Conservation (phyloP, 23 tunicate genomes). For the Trididemnum nubilum region DNA sequence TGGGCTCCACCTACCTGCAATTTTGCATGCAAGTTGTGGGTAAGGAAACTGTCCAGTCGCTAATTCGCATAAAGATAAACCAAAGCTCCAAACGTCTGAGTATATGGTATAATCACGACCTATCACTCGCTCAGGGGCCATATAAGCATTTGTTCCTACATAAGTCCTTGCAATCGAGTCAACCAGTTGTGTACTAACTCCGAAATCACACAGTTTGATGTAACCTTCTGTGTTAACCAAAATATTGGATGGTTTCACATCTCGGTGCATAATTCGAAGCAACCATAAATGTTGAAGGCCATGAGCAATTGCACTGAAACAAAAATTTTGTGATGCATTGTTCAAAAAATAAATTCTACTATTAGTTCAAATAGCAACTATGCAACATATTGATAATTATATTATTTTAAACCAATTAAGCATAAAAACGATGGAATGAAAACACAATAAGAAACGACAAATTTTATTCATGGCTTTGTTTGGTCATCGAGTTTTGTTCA, state of each 20-base stretch:
- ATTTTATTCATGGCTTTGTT: too few species aligned
- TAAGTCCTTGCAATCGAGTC: constrained; percentile 87
- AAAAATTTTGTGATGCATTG: background rate
- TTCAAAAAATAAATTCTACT: background rate
- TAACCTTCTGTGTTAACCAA: constrained; percentile 81
- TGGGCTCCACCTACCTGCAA: constrained; percentile 63
- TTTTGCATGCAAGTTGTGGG: constrained; percentile 66
- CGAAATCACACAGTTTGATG: constrained; percentile 89
- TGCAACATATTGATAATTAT: too few species aligned
- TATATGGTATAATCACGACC: constrained; percentile 86
- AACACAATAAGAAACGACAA: too few species aligned
- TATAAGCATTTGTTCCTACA: constrained; percentile 94
- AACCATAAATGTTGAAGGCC: constrained; percentile 77
- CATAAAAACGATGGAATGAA: too few species aligned
- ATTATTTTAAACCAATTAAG: too few species aligned
- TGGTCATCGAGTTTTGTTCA: too few species aligned
- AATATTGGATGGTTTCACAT: constrained; percentile 93
- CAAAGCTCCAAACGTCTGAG: constrained; percentile 94
- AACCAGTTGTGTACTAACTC: constrained; percentile 86
- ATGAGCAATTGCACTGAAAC: constrained; percentile 58
- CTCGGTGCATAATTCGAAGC: constrained; percentile 80
- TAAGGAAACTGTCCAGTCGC: constrained; percentile 89
- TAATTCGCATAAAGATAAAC: constrained; percentile 74
- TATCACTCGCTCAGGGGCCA: constrained; percentile 92
- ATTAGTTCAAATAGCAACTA: background rate